phyloP scores from a whole-genome alignment of 2,888 invertebrate species.

The Exephanes ischioxanthus region DNA sequence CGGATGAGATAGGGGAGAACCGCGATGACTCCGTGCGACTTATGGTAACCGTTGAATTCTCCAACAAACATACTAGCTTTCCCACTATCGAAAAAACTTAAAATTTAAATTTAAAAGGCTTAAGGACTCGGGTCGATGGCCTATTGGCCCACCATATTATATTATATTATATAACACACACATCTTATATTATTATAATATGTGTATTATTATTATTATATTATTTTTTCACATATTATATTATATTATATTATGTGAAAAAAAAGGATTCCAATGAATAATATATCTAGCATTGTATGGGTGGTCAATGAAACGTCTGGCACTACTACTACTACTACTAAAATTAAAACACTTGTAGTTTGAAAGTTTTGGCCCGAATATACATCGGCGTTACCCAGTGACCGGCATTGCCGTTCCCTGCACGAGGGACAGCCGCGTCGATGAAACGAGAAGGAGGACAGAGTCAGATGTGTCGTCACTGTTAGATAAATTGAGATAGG shows the following conservation, averaged over 20 bases:
- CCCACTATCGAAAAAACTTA: background rate
- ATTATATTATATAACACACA: no score
- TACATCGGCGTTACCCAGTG: background rate
- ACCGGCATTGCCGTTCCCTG: conserved; percentile 2
- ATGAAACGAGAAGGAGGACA: background rate
- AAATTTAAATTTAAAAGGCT: background rate
- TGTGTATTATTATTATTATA: no score
- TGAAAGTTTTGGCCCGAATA: background rate
- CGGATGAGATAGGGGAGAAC: background rate
- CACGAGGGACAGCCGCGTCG: background rate
- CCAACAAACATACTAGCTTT: background rate
- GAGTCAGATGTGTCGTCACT: conserved; percentile 9
- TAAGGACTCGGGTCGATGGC: no score
- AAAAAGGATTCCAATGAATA: background rate
- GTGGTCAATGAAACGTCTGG: no score
- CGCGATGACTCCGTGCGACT: background rate
- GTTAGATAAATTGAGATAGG: conserved; percentile 1
- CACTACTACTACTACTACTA: no score
- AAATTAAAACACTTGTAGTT: background rate
- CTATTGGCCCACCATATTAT: no score
- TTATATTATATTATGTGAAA: no score
- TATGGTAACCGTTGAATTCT: background rate
- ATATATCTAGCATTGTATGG: no score
- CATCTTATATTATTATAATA: no score
- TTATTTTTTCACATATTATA: no score